Evolutionary conservation across 2,113 vertebrate species (phyloP).

Genomic region (Phyllostomus hastatus): DNA sequence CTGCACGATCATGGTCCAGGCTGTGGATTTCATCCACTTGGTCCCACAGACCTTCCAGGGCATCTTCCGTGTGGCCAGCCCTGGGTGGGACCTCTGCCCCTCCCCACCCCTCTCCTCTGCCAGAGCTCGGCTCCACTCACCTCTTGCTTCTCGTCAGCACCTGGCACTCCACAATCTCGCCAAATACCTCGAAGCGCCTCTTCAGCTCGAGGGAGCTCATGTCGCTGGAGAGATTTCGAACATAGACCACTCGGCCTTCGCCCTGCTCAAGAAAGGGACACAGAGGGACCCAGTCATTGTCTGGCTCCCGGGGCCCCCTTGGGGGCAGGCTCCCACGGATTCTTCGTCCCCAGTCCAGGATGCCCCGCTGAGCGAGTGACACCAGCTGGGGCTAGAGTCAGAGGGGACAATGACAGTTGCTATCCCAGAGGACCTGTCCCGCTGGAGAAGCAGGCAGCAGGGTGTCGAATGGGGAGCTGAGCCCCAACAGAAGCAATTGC

Average conservation of each 20-base stretch:
- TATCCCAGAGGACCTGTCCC: background rate
- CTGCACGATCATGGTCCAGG: accelerated
- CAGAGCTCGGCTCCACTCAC: constrained; percentile 56
- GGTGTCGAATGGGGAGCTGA: background rate
- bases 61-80: background rate
- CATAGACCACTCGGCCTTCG: constrained; percentile 94
- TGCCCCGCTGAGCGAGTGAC: background rate
- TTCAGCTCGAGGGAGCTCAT: constrained; percentile 94
- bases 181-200: constrained; percentile 94
- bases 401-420: background rate
- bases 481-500: background rate
- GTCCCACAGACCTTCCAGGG: background rate
- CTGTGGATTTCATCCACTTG: background rate
- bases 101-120: accelerated
- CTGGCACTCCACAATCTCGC: constrained; percentile 93
- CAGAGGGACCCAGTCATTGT: background rate
- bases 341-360: background rate
- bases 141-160: constrained; percentile 91
- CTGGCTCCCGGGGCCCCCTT: background rate
- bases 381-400: background rate
- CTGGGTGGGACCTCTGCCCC: accelerated
- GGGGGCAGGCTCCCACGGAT: background rate
- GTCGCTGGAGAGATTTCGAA: constrained; percentile 93
- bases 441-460: background rate
- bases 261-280: constrained; percentile 82